Evolutionary conservation across 1,140 invertebrate genomes (phyloP).

Genomic region (Ceratoteleas bidentatus): DNA sequence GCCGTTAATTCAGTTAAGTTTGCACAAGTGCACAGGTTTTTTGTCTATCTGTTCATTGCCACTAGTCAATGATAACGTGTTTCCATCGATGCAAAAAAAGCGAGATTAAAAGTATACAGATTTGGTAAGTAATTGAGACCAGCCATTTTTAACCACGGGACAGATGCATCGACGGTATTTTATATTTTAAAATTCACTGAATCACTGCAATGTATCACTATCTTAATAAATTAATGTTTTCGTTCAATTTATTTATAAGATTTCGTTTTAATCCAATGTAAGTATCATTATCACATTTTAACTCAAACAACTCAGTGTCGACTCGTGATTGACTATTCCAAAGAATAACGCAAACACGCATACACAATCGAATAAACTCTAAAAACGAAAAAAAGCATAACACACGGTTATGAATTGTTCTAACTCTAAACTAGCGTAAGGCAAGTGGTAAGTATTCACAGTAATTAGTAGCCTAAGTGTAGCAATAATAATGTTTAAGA

Average conservation of each 20-base stretch:
- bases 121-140: constrained; percentile 42
- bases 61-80: constrained; percentile 2
- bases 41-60: constrained; percentile 24
- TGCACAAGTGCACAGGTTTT: constrained; percentile 20
- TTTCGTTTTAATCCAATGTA: constrained; percentile 12
- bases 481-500: constrained; percentile 14
- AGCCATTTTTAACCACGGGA: constrained; percentile 10
- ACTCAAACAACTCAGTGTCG: not conserved
- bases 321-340: too few relatives aligned
- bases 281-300: constrained; percentile 24
- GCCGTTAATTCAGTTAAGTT: not conserved
- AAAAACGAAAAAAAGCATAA: too few relatives aligned
- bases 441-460: constrained; percentile 52
- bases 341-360: too few relatives aligned
- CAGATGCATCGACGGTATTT: too few relatives aligned
- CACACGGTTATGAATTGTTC: too few relatives aligned
- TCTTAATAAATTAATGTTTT: too few relatives aligned
- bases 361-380: too few relatives aligned
- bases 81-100: constrained; percentile 15
- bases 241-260: constrained; percentile 8
- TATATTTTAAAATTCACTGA: too few relatives aligned
- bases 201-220: too few relatives aligned
- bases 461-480: constrained; percentile 42
- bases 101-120: constrained; percentile 20
- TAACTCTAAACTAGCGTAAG: constrained; percentile 1